Evolutionary conservation across 2,888 invertebrate genomes (phyloP), one percentile per base, ranked within the genome.

Genomic region (Cenopis cana): DNA sequence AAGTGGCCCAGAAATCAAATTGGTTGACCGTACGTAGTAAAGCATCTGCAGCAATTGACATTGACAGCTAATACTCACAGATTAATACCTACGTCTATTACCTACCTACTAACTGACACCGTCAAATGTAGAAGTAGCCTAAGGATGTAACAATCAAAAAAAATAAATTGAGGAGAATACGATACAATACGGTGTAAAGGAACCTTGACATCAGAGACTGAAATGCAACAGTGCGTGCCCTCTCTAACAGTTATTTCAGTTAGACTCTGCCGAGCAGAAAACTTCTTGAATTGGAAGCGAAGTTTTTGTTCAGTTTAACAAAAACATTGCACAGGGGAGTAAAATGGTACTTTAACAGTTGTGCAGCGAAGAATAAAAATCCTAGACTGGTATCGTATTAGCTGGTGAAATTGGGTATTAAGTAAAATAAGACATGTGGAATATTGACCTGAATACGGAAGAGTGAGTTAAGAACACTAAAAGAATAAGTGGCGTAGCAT

Each of bases 231-330:
- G 79, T 83, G 84, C 84, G 82, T 85, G 82, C 75, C 76, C 76
- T 81, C 81, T 84, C 79, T 74, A 78, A 78, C 85, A 86, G 86
- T 88, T 88, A 86, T 86, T 85, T 82, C 80, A 88, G 85, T 87
- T 85, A 85, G 83, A 85, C 80, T 84, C 78, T 78, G 78, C 79
- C 76, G 79, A 81, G 81, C 79, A 79, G 81, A 85, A 85, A 87
- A 70, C 64, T 72, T 67, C 57, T 67, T 69, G 72, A 14, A 56
- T 55, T 50, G 61, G 52, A 56, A 62, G 33, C 57, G 54, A 65
- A 52, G 41, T 17, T 41, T 62, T 56, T 69, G 33, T 50, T 36
- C 55, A 49, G 14, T 66, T 68, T 20, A 18, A 49, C 14, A 14
- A 36, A 50, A 56, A 57, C 29, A 56, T n/a, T 55, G 55, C 55